Base-by-base conservation (phyloP, 2,797 vertebrate species). In the Takifugu rubripes region DNA sequence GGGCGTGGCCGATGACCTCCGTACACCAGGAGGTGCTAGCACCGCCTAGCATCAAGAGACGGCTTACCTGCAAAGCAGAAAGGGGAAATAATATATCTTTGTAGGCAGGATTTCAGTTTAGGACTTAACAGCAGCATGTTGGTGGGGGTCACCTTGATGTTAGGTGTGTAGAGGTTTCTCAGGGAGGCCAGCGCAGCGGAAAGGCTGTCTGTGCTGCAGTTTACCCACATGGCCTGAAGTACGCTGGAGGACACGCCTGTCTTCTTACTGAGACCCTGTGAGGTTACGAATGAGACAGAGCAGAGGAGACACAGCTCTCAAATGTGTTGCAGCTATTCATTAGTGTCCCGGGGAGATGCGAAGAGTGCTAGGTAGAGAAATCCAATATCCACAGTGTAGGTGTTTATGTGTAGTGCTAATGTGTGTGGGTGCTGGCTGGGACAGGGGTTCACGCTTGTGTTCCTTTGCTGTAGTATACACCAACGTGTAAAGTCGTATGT, bases 151-250 rank as follows among this genome's bases (percentile, higher is more conserved):
- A 98, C 97, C 95, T 99, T 99, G 88, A 97, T 95, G 1, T 99
- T 99, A 42, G 97, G 97, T 21, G 97, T 99, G 72, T 99, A 99
- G 50, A 99, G 92, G 79, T 99, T 99, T 79, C 97, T 93, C 56
- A 99, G 93, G 42, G 97, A 99, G 50, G 93, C 94, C 2, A 99
- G 91, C 1, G 97, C 97, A 2, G 96, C 93, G 1, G 97, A 98
- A 24, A 99, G 89, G 12, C 95, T 94, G 66, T 99, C 96, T 0
- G 96, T 95, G 74, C 97, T 98, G 70, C 93, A 97, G 54, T 93
- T 95, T 24, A 99, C 92, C 97, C 97, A 99, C 68, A 99, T 72
- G 53, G 96, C 95, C 84, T 99, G 97, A 24, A 99, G 94, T 55
- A 98, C 92, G 78, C 95, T 99, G 59, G 97, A 99, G 83, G 97